Percentiles rank a stretch among this genome's conserved stretches.
Evolutionary conservation across 30 jellyfish, hydroid and myxozoan genomes (phyloP).

Genomic region (Aurelia sp.): DNA sequence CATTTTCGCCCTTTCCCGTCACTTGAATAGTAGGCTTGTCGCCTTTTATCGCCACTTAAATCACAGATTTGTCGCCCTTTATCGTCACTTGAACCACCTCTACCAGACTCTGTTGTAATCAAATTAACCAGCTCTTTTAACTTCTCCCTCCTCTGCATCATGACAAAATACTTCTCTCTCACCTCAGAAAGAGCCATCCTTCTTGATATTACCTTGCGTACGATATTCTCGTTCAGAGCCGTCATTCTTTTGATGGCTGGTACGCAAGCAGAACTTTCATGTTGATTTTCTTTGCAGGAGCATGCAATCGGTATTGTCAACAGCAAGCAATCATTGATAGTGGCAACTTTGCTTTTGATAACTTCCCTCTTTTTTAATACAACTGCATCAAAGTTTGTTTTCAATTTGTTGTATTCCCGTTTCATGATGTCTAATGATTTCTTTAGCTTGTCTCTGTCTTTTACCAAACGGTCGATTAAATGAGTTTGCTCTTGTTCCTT

Average conservation of each 20-base stretch:
- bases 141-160: slow-evolving; percentile 25
- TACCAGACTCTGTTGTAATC: background rate
- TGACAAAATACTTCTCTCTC: background rate
- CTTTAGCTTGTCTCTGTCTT: slow-evolving; percentile 28
- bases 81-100: no score
- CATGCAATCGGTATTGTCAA: slow-evolving; percentile 15
- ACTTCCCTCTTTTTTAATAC: slow-evolving; percentile 13
- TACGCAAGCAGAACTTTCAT: slow-evolving; percentile 27
- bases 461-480: slow-evolving; percentile 4
- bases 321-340: slow-evolving; percentile 23
- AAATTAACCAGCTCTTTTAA: slow-evolving; percentile 24
- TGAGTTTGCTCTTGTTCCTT: slow-evolving; percentile 19
- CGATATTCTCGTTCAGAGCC: slow-evolving; percentile 30
- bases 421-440: slow-evolving; percentile 29
- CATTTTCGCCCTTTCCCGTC: background rate
- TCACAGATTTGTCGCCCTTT: background rate
- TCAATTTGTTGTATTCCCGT: background rate
- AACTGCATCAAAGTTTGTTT: slow-evolving; percentile 11
- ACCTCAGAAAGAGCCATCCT: slow-evolving; percentile 9
- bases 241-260: slow-evolving; percentile 16
- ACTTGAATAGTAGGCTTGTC: background rate
- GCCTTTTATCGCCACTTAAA: background rate
- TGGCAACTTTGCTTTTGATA: slow-evolving; percentile 5
- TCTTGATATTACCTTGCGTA: background rate
- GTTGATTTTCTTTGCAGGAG: slow-evolving; percentile 14